Base-by-base conservation (phyloP, 2,797 vertebrate species). In the Tinamus major region DNA sequence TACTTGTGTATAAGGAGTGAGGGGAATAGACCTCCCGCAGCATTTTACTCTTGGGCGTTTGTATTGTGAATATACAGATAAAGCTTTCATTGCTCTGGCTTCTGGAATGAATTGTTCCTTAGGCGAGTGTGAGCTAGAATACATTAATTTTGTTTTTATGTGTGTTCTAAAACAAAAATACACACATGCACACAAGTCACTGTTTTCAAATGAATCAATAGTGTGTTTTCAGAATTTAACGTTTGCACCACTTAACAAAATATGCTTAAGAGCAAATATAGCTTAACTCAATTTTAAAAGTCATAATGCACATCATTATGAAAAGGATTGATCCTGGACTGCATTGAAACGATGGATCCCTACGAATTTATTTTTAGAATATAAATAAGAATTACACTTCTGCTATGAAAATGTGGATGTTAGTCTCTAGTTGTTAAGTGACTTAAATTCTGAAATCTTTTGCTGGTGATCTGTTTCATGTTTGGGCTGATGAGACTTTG, bases 61-160 rank as follows among this genome's bases (percentile, higher is more conserved):
- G 13, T 86, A 29, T 68, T 77, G 49, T 26, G 31, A 91, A 76
- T 70, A 51, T 35, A 76, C 58, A 55, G 41, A 72, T 88, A 79
- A 92, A 77, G 68, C 56, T 77, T 92, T 86, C 27, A 15, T 68
- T 88, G 39, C 64, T 69, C 35, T 67, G 59, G 59, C 13, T 62
- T 86, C 31, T 84, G 64, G 31, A 79, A 63, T 70, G 26, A 74
- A 84, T 41, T 62, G 37, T 37, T 61, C 5, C 7, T 7, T 79
- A 85, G 86, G 90, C 93, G 79, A 94, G 72, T 94, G 92, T 92
- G 48, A 55, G 39, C 37, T 94, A 18, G 48, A 82, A 70, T 76
- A 81, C 1, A 1, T 64, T 81, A 21, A 67, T 79, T 84, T 35
- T 72, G 0, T 2, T 46, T 69, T 31, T 56, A 46, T 74, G 7